These are phyloP conservation scores for Apteryx owenii DNA, from an alignment of 2,113 vertebrate genomes.

Conservation along the genomic window DNA sequence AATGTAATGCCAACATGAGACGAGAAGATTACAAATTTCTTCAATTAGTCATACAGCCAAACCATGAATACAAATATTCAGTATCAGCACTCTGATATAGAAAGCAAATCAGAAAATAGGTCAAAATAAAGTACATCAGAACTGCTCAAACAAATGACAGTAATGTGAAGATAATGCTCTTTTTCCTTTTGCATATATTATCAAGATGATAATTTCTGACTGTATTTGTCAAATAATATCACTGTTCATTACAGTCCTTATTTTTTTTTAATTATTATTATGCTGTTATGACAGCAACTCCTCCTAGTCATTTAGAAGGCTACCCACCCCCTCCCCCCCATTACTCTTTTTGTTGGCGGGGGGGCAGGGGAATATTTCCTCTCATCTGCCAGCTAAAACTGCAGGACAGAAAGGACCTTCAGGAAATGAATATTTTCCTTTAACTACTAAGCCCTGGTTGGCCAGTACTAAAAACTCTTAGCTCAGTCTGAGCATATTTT, in stretches of 20 bases:
- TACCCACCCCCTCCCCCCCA: accelerated
- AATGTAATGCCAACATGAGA: constrained; percentile 54
- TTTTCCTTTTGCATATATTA: neutral
- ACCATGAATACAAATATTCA: constrained; percentile 54
- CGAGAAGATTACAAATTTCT: constrained; percentile 63
- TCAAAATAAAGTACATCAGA: constrained; percentile 25
- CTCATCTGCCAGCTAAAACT: neutral
- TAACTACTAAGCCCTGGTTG: neutral
- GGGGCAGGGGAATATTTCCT: neutral
- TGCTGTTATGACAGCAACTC: neutral
- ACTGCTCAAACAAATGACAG: neutral
- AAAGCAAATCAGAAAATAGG: constrained; percentile 48
- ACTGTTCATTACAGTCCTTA: neutral
- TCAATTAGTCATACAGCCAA: constrained; percentile 70
- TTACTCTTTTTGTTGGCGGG: neutral
- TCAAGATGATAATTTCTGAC: neutral
- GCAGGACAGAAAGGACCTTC: neutral
- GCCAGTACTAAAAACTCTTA: neutral
- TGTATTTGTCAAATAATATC: neutral
- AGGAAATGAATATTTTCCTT: neutral
- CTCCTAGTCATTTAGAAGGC: neutral
- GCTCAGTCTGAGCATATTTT: neutral
- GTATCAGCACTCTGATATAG: constrained; percentile 9
- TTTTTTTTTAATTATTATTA: neutral
- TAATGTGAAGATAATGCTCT: neutral